Conservation (phyloP, 35 echinoderm and acorn worm species). For the Apostichopus japonicus region DNA sequence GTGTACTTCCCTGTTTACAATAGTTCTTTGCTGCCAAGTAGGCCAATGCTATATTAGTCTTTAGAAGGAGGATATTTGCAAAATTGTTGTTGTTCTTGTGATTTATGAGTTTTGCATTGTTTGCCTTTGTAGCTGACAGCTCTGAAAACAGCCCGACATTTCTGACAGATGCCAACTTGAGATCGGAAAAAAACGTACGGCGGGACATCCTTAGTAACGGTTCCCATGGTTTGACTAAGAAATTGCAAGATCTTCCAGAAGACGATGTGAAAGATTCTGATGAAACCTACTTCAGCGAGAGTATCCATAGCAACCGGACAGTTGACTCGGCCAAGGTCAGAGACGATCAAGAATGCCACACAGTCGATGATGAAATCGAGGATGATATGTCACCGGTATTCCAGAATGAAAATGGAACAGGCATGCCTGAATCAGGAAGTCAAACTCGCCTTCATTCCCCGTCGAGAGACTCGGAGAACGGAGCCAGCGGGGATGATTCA, state of each 20-base stretch:
- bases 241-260: not conserved
- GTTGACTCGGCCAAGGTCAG: not conserved
- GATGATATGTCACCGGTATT: not conserved
- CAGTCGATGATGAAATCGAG: not conserved
- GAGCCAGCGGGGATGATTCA: not conserved
- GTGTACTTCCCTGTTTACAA: not conserved
- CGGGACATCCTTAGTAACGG: not conserved
- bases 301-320: constrained; percentile 5
- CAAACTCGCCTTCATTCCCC: not conserved
- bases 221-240: not conserved
- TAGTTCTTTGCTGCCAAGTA: not conserved
- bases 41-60: not conserved
- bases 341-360: not conserved
- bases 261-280: constrained; percentile 16
- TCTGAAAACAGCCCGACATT: constrained; percentile 30
- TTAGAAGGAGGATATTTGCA: not conserved
- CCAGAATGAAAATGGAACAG: not conserved
- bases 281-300: constrained; percentile 5
- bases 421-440: not conserved
- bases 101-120: not conserved
- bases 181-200: not conserved
- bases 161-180: not conserved
- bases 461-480: not conserved
- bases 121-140: not conserved
- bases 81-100: not conserved